Evolutionary conservation across 1,140 invertebrate species (phyloP).

Genomic region (Lineus longissimus): DNA sequence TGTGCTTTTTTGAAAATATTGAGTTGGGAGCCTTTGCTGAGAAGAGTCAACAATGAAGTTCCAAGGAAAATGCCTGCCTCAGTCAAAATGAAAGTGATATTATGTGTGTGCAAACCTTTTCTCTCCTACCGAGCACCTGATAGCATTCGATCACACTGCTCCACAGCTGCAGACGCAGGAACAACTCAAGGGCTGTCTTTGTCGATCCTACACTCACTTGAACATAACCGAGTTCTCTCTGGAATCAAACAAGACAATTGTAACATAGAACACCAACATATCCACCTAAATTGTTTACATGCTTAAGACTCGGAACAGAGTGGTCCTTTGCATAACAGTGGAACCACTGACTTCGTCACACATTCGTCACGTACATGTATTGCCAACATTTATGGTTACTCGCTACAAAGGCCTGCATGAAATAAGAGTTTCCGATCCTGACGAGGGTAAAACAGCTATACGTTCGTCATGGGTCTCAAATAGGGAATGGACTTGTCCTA

Average conservation of each 20-base stretch:
- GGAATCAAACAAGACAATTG: constrained; percentile 15
- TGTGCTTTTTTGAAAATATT: no score
- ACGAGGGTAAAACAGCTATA: no score
- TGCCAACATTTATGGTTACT: no score
- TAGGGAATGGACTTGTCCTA: no score
- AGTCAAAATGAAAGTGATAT: neutral
- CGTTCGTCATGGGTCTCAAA: no score
- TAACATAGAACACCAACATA: neutral
- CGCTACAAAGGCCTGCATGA: no score
- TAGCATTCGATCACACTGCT: constrained; percentile 91
- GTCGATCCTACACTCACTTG: constrained; percentile 75
- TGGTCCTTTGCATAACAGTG: no score
- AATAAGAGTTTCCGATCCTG: no score
- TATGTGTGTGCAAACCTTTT: constrained; percentile 62
- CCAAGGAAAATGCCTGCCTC: constrained; percentile 9
- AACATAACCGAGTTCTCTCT: constrained; percentile 71
- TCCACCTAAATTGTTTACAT: neutral
- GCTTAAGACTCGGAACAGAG: neutral
- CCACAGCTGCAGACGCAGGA: constrained; percentile 78
- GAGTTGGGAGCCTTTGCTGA: no score
- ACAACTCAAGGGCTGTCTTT: constrained; percentile 83
- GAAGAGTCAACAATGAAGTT: no score
- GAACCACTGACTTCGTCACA: no score
- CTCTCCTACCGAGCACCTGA: constrained; percentile 71
- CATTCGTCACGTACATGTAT: no score